Percentiles rank a stretch among this genome's conserved stretches.
phyloP scores from a whole-genome alignment of 2,888 invertebrate species.

The Drosophila infuscata region DNA sequence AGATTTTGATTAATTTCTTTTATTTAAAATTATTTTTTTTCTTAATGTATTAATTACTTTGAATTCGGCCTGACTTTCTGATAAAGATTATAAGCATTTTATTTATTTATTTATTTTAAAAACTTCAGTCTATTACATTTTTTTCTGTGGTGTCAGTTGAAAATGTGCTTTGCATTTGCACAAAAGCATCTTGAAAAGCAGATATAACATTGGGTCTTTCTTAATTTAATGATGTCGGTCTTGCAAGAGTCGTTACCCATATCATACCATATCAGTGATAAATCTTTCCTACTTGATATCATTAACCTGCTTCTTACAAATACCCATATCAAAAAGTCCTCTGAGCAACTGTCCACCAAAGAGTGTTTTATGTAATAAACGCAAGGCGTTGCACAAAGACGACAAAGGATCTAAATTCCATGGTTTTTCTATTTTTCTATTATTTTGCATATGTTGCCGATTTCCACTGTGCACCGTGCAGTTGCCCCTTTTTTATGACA shows the following conservation, averaged over 20 bases:
- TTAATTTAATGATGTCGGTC: constrained; percentile 1
- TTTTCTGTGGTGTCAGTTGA: background rate
- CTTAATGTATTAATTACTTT: background rate
- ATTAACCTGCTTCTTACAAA: constrained; percentile 3
- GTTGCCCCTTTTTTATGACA: background rate
- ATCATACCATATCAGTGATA: background rate
- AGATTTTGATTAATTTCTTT: background rate
- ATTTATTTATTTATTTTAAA: background rate
- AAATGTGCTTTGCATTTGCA: background rate
- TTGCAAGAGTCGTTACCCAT: background rate
- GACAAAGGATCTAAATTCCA: background rate
- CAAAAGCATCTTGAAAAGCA: background rate
- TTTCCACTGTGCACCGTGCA: background rate
- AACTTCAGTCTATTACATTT: too few species aligned
- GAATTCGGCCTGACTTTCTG: background rate
- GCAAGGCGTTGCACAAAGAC: background rate
- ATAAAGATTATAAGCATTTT: background rate
- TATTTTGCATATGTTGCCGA: background rate
- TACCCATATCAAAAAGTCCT: constrained; percentile 10
- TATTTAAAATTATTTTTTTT: background rate
- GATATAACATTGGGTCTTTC: background rate
- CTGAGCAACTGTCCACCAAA: background rate
- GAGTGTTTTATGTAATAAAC: background rate
- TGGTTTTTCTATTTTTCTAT: background rate
- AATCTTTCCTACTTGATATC: constrained; percentile 10